Base-by-base conservation (phyloP, 2,888 invertebrate species). In the Macrosiphum euphorbiae region DNA sequence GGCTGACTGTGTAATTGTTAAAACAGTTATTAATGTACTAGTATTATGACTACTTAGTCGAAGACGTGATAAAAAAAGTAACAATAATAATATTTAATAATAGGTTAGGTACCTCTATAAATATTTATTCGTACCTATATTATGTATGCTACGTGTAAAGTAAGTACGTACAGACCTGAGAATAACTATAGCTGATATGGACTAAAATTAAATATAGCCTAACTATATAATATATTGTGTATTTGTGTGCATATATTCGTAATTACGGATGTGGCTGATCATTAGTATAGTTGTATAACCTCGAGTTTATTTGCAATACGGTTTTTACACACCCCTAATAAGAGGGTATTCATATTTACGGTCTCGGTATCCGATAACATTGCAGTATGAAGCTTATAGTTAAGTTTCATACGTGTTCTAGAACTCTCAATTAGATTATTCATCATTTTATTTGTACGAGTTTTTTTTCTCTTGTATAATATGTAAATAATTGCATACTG, bases 401-500 rank as follows among this genome's bases (percentile, higher is more conserved):
- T 78, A 78, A 78, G 78, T 35, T 35, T 78, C 78, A 35, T 78
- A 89, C 84, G 52, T 84, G 84, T 84, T 35, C 41, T 3, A 7
- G 3, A 52, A 41, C 52, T 61, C 78, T 35, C 84, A 91, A 52
- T 52, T 91, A 52, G 0, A 84, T 91, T 52, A 41, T 91, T 91
- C 28, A 84, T 91, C 41, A 41, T 90, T 90, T 35, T n/a, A 5
- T 44, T 44, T n/a, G 28, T n/a, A 90, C 50, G 26, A 4, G 90
- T 35, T 67, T n/a, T 67, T n/a, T 61, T 44, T 20, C 47, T 47
- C 28, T 44, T 35, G 67, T 78, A 10, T 91, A 91, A 91, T 91
- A 44, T 58, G 91, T 91, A 85, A 91, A 91, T 91, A 91, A 91
- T 91, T 91, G 85, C 55, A 85, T 20, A 35, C 44, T 85, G 5